Conservation (phyloP, 2,113 vertebrate genomes). For the Platanista minor region DNA sequence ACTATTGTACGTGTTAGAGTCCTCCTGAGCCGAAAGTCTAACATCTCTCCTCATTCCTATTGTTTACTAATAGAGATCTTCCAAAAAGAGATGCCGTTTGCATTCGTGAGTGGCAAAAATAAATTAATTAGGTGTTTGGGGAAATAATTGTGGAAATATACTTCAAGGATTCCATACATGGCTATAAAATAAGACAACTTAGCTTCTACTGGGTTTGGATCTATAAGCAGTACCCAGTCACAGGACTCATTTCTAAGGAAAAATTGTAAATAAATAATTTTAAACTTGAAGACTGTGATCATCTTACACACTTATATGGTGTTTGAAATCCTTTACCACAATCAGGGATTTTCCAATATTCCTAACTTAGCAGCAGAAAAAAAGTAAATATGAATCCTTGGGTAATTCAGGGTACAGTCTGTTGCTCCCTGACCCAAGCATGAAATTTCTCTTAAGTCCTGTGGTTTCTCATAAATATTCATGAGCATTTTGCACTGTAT, state of each 20-base stretch:
- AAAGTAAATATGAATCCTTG: conserved; percentile 4
- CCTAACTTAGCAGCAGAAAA: not conserved
- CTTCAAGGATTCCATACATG: not conserved
- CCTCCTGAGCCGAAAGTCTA: not conserved
- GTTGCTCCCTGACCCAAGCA: not conserved
- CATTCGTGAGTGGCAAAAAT: not conserved
- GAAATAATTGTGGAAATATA: conserved; percentile 46
- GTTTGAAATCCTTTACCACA: not conserved
- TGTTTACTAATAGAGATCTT: not conserved
- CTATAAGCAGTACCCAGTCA: not conserved
- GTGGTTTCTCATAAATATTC: conserved; percentile 24
- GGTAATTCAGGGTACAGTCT: not conserved
- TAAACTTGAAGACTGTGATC: not conserved
- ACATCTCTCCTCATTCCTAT: not conserved
- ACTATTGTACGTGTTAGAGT: not conserved
- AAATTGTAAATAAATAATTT: conserved; percentile 31
- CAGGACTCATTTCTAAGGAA: conserved; percentile 19
- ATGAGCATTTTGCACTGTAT: conserved; percentile 6
- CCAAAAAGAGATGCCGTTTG: not conserved
- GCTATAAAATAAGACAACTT: conserved; percentile 15
- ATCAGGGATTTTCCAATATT: not conserved
- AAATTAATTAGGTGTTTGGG: conserved; percentile 35
- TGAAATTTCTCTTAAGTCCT: conserved; percentile 36
- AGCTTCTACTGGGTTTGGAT: not conserved
- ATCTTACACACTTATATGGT: not conserved